Conservation (phyloP, 2,888 invertebrate genomes). For the Eilema sororculum region DNA sequence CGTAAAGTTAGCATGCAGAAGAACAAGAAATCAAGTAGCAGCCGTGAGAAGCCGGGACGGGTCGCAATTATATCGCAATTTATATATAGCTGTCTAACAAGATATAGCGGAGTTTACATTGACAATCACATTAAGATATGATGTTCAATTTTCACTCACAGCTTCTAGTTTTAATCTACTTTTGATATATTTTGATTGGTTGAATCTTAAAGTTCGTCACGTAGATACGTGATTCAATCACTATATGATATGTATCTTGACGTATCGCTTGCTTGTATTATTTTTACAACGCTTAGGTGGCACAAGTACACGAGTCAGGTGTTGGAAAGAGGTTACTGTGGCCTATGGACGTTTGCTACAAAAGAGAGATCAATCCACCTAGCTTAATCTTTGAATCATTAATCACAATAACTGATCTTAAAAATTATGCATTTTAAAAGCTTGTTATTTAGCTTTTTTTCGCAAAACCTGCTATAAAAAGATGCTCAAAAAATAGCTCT, state of each 20-base stretch:
- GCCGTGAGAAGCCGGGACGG: not conserved
- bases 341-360: no score
- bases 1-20: not conserved
- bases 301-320: no score
- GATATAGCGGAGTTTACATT: no score
- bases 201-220: not conserved
- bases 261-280: not conserved
- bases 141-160: not conserved
- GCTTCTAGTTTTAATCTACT: not conserved
- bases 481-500: no score
- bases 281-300: no score
- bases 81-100: not conserved
- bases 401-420: no score
- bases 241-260: not conserved
- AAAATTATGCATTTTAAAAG: no score
- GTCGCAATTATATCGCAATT: not conserved
- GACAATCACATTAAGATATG: not conserved
- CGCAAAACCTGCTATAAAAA: no score
- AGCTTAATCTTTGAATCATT: no score
- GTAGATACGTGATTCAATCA: not conserved
- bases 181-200: slow-evolving; percentile 1
- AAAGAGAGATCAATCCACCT: no score
- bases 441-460: no score
- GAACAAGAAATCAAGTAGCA: not conserved
- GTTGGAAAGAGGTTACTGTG: no score